Conservation (phyloP, 2,888 invertebrate species). For the Phalera bucephala region DNA sequence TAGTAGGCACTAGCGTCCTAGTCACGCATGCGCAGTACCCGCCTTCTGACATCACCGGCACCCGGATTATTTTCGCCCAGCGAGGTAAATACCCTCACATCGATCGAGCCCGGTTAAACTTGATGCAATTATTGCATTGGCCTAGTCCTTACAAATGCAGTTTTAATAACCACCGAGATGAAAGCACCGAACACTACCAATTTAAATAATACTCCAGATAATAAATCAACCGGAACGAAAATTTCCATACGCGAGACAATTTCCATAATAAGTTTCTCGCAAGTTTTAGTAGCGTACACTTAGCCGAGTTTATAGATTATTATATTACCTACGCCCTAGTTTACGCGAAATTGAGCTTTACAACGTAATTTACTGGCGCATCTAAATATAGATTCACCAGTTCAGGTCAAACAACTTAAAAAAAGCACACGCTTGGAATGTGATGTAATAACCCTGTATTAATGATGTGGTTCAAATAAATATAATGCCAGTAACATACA, state of each 20-base stretch:
- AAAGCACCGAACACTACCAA: background rate
- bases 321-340: background rate
- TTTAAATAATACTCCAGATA: background rate
- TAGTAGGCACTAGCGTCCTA: slow-evolving; percentile 36
- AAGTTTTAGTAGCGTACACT: background rate
- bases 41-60: slow-evolving; percentile 76
- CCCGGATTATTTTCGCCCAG: slow-evolving; percentile 81
- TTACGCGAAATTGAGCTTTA: background rate
- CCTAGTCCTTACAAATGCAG: slow-evolving; percentile 69
- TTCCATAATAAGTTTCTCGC: background rate
- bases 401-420: too few relatives aligned
- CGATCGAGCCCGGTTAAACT: slow-evolving; percentile 80
- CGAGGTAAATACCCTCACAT: slow-evolving; percentile 83
- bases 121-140: slow-evolving; percentile 81
- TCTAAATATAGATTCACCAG: slow-evolving; percentile 1
- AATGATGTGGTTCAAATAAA: slow-evolving; percentile 17
- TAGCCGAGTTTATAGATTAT: background rate
- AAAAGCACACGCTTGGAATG: background rate
- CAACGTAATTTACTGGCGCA: background rate
- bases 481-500: slow-evolving; percentile 17
- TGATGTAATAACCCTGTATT: background rate
- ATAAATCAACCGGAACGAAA: background rate
- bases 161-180: slow-evolving; percentile 40
- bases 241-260: background rate
- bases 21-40: slow-evolving; percentile 41